These are phyloP conservation scores for Opisthocomus hoazin DNA, from an alignment of 2,113 vertebrate species.

Conservation along the genomic window DNA sequence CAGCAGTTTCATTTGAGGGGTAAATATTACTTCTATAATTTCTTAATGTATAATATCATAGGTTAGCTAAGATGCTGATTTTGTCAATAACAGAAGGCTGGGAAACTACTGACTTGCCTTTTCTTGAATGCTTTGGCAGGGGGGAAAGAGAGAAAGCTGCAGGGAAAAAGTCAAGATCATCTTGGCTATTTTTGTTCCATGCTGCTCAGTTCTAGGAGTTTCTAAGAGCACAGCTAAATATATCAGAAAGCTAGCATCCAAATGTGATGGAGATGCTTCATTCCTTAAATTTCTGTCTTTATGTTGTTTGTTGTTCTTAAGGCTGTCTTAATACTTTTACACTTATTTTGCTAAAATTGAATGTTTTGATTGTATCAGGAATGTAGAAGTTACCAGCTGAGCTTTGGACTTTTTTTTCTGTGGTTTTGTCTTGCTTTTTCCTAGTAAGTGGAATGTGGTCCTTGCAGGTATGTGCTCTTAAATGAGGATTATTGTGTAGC, in stretches of 20 bases:
- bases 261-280: not conserved
- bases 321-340: not conserved
- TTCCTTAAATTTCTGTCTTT: not conserved
- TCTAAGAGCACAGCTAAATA: conserved; percentile 14
- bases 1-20: not conserved
- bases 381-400: not conserved
- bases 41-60: not conserved
- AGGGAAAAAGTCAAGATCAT: not conserved
- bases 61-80: not conserved
- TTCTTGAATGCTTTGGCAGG: not conserved
- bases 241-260: not conserved
- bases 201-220: not conserved
- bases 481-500: not conserved
- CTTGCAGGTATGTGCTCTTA: not conserved
- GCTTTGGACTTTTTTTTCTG: not conserved
- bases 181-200: not conserved
- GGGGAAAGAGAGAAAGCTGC: not conserved
- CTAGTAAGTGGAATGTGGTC: not conserved
- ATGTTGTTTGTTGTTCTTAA: not conserved
- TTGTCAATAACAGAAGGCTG: not conserved
- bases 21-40: not conserved
- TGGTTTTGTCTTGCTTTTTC: not conserved
- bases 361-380: not conserved
- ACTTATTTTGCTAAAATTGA: not conserved
- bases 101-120: not conserved